Evolutionary conservation across 2,113 vertebrate species (phyloP).

Genomic region (Elephantulus edwardii): DNA sequence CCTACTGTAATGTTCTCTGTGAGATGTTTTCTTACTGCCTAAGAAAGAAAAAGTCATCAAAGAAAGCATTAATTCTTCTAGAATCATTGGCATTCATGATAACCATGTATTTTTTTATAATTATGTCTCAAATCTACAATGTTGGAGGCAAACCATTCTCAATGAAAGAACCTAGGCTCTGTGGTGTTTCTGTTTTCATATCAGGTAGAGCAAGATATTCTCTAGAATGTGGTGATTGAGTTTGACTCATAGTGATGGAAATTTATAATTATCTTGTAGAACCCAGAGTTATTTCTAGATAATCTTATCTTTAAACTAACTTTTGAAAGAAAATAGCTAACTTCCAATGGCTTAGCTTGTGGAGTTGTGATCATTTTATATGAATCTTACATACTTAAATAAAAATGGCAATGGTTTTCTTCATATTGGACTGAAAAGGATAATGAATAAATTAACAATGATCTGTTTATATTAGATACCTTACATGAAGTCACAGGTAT

Average conservation of each 20-base stretch:
- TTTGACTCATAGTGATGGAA: fast-evolving
- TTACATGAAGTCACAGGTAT: fast-evolving
- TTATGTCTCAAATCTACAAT: background rate
- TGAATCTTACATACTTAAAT: background rate
- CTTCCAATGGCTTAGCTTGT: background rate
- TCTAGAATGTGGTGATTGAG: background rate
- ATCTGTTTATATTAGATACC: fast-evolving
- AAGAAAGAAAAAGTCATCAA: background rate
- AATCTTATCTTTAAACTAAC: background rate
- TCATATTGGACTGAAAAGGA: background rate
- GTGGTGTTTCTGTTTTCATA: background rate
- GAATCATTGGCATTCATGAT: background rate
- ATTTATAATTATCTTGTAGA: background rate
- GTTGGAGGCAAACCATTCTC: too few relatives aligned
- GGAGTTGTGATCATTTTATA: background rate
- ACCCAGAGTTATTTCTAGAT: background rate
- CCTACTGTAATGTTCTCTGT: slow-evolving; percentile 30
- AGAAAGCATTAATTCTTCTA: background rate
- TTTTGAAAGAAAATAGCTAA: background rate
- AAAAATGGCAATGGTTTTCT: background rate
- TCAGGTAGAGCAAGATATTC: background rate
- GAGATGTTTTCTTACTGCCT: background rate
- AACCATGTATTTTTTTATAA: background rate
- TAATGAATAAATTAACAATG: fast-evolving
- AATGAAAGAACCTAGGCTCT: background rate